Base-by-base conservation (phyloP, 2,797 vertebrate species). In the Periophthalmus magnuspinnatus region DNA sequence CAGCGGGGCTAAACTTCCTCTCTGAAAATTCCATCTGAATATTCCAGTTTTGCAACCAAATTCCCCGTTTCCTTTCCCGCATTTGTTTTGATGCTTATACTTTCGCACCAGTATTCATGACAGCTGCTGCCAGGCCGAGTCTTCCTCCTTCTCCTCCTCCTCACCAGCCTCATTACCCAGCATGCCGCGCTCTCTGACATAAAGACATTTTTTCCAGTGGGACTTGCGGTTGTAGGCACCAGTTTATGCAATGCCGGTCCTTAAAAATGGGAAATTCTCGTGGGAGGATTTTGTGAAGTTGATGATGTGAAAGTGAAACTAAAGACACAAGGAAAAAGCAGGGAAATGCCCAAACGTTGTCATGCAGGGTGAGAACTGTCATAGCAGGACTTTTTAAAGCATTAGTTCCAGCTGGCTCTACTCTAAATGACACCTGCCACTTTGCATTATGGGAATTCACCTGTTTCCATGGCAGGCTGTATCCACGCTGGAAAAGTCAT, bases 91-190 rank as follows among this genome's bases (percentile, higher is more conserved):
- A 65, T 65, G 45, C 24, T 65, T 50, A 14, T 19, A n/a, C 47
- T 65, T 52, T 52, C 63, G 32, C 63, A 65, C 63, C 47, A 65
- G 63, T 33, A 50, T 65, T 52, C 28, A 50, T 65, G 63, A 65
- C 63, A 65, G 63, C 63, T 50, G 63, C 63, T 65, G 63, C 63
- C 63, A 65, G 63, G 63, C 50, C 63, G 63, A 65, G 24, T 65
- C 63, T 50, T 50, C 63, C 24, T 64, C 24, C 62, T 62, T 32
- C 33, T 38, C 59, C 62, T 63, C 62, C 41, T 64, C 62, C 45
- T 50, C 47, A 33, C 45, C 63, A 50, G 24, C 47, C 63, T 65
- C 63, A 65, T 65, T 65, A 65, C 63, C 63, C 28, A 65, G 63
- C 47, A 65, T 52, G 45, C 63, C 17, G 41, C 45, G 2, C 63